Evolutionary conservation across 2,888 invertebrate genomes (phyloP).

Genomic region (Onthophagus sagittarius): DNA sequence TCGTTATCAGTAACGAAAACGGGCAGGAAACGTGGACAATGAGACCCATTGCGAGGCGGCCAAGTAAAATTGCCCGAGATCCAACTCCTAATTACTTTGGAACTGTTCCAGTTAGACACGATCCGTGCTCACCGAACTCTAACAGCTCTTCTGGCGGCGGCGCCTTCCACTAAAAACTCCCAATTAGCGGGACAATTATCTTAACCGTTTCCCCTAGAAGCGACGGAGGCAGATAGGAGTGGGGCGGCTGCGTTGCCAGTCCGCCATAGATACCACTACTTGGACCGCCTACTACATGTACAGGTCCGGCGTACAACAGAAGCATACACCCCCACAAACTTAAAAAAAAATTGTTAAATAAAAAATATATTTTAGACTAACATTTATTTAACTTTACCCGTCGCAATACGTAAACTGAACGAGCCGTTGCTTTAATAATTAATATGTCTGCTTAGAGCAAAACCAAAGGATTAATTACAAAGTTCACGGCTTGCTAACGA

Average conservation of each 20-base stretch:
- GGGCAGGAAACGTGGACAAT: not conserved
- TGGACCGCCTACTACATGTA: not conserved
- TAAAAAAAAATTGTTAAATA: too few relatives aligned
- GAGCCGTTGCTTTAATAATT: conserved; percentile 44
- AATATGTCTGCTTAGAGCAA: conserved; percentile 49
- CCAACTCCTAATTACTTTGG: conserved; percentile 11
- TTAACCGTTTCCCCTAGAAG: conserved; percentile 4
- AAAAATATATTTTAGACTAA: too few relatives aligned
- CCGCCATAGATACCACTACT: not conserved
- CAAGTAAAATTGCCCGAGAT: conserved; percentile 1
- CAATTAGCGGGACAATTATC: conserved; percentile 13
- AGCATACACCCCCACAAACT: too few relatives aligned
- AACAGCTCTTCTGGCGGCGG: conserved; percentile 1
- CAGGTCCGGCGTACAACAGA: not conserved
- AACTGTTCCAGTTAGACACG: conserved; percentile 12
- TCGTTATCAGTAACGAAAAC: not conserved
- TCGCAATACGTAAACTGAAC: conserved; percentile 36
- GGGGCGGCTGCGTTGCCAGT: not conserved
- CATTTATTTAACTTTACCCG: not conserved
- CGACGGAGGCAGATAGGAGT: not conserved
- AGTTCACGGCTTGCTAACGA: conserved; percentile 54
- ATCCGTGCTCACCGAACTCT: conserved; percentile 1
- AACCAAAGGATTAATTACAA: conserved; percentile 53
- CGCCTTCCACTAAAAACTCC: conserved; percentile 8
- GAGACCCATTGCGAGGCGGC: not conserved